Percentiles rank a stretch among this genome's conserved stretches.
These are phyloP conservation scores for Troilus luridus DNA, from an alignment of 2,888 invertebrate species.

Conservation along the genomic window DNA sequence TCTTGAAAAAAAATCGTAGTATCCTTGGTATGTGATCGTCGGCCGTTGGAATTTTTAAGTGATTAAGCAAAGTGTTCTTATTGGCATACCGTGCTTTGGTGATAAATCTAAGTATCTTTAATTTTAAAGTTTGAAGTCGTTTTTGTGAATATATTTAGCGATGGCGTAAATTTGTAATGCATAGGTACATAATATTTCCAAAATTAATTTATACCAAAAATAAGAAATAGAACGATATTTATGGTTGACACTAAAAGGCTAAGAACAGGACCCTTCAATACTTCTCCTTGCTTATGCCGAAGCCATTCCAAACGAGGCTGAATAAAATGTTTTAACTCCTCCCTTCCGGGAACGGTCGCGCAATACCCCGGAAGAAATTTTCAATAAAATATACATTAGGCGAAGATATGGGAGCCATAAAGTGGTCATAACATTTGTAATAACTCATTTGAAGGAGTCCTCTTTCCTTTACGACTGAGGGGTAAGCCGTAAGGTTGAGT, in stretches of 20 bases:
- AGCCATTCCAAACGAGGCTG: neutral
- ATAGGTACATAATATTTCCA: no score
- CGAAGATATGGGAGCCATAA: slow-evolving; percentile 2
- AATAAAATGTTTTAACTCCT: slow-evolving; percentile 1
- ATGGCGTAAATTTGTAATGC: no score
- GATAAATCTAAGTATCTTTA: no score
- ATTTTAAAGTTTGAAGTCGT: no score
- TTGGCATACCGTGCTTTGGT: no score
- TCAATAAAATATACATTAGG: slow-evolving; percentile 38
- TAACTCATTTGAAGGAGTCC: slow-evolving; percentile 11
- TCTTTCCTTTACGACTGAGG: neutral
- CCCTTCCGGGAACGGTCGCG: neutral
- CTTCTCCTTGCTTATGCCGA: neutral
- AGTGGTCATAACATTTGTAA: slow-evolving; percentile 18
- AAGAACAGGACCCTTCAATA: neutral
- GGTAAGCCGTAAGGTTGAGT: neutral
- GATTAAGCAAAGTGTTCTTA: no score
- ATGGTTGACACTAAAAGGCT: neutral
- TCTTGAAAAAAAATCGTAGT: no score
- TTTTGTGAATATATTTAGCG: no score
- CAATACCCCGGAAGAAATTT: slow-evolving; percentile 14
- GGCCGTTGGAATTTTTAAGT: no score
- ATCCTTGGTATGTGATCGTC: no score
- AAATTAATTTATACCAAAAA: no score
- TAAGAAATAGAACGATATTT: no score